These are phyloP conservation scores for Torymus aiolomorphi DNA, from an alignment of 2,888 invertebrate genomes.

Conservation along the genomic window DNA sequence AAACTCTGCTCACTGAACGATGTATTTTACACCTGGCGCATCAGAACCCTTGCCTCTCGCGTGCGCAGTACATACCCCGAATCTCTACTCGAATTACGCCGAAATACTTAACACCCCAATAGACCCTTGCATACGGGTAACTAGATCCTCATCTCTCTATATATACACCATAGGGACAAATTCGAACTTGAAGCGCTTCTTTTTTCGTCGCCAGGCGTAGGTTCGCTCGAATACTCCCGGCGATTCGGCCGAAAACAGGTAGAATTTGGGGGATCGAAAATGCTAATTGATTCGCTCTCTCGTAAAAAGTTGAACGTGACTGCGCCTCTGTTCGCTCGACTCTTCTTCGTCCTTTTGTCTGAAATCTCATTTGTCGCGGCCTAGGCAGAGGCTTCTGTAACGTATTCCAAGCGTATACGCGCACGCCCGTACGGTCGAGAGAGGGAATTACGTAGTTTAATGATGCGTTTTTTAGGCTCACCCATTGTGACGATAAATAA, in stretches of 20 bases:
- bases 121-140: conserved; percentile 2
- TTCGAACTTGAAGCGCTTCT: too few species aligned
- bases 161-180: too few species aligned
- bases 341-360: background rate
- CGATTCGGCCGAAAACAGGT: too few species aligned
- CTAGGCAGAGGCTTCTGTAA: conserved; percentile 11
- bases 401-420: background rate
- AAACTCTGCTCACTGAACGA: too few species aligned
- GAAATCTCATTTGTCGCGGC: conserved; percentile 14
- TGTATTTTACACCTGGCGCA: background rate
- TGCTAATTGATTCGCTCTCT: conserved; percentile 9
- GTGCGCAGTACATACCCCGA: background rate
- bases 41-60: background rate
- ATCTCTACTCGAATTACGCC: background rate
- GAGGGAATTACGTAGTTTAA: conserved; percentile 21
- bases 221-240: too few species aligned
- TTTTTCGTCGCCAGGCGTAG: too few species aligned
- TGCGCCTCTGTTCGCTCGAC: background rate
- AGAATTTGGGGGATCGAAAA: conserved; percentile 7
- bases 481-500: conserved; percentile 42
- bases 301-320: conserved; percentile 8
- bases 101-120: background rate
- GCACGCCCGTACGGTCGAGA: too few species aligned
- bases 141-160: background rate
- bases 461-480: conserved; percentile 11